These are phyloP conservation scores for Carassius carassius DNA, from an alignment of 2,113 vertebrate species.

Conservation along the genomic window DNA sequence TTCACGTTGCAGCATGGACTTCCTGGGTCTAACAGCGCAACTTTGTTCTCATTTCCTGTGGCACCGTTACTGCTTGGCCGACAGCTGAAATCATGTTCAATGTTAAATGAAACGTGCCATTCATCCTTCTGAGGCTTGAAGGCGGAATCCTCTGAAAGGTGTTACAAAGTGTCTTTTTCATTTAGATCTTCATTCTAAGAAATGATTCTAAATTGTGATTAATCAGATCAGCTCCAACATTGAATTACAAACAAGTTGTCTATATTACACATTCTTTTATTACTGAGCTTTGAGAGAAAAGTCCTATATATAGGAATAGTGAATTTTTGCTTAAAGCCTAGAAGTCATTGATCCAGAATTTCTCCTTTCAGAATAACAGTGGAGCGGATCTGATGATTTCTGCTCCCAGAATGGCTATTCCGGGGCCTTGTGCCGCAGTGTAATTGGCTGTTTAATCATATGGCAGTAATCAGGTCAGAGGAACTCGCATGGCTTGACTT, in stretches of 20 bases:
- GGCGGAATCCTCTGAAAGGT: neutral
- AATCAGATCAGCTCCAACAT: neutral
- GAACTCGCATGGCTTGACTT: constrained; percentile 19
- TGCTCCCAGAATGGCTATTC: constrained; percentile 29
- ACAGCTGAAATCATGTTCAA: constrained; percentile 31
- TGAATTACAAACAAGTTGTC: neutral
- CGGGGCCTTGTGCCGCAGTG: constrained; percentile 7
- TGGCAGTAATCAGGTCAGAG: constrained; percentile 48
- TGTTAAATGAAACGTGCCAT: constrained; percentile 19
- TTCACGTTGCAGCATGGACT: constrained; percentile 34
- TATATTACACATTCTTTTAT: neutral
- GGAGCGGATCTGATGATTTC: constrained; percentile 22
- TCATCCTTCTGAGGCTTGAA: neutral
- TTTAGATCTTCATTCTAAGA: neutral
- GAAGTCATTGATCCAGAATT: neutral
- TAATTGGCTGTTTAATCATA: constrained; percentile 52
- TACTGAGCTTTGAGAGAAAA: neutral
- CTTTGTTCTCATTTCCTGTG: constrained; percentile 47
- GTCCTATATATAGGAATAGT: neutral
- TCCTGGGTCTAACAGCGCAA: constrained; percentile 41
- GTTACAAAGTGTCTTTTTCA: neutral
- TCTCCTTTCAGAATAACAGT: neutral
- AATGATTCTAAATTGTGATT: neutral
- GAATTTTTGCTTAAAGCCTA: neutral
- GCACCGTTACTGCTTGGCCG: constrained; percentile 2